Evolutionary conservation across 2,888 invertebrate species (phyloP), one percentile per base, ranked within the genome.

Genomic region (Augiades crinisus): DNA sequence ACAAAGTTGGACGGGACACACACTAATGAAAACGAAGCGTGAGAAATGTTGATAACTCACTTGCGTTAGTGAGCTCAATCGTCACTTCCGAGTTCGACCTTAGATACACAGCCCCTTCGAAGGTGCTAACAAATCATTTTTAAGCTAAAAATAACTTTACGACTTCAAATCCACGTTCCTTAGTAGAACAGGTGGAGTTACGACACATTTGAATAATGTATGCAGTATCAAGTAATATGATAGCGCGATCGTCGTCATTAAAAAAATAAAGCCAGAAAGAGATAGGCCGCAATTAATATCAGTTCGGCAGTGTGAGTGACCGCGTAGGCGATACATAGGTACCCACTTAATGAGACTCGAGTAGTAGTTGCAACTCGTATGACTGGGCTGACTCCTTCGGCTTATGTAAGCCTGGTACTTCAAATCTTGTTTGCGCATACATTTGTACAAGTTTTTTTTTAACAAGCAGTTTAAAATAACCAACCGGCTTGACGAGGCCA

Each of bases 31-130:
- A 69, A 65, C 70, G 66, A 78, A 87, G 78, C 88, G 88, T 88
- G 88, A 89, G 88, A 89, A 89, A 83, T 81, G 81, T 80, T 87
- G 86, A 87, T 87, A 87, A 84, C 86, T 87, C 81, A 86, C 82
- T 87, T 73, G 83, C 80, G 78, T 83, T 78, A 75, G 72, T 78
- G 72, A 78, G 74, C 72, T 67, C 78, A 72, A 76, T 79, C 77
- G 72, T 74, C 78, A 85, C 87, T 87, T 88, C 87, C 87, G 86
- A 85, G 74, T 81, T 80, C 67, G 67, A 69, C 36, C 43, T 43
- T 58, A 52, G 47, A 44, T 54, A 54, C 47, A 40, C 45, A 38
- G 17, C 16, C 30, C 27, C 36, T 50, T 34, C 17, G 16, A 27
- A 21, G 30, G 37, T 34, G 46, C 27, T 46, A 40, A 44, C 52